Percentiles rank a stretch among this genome's conserved stretches.
phyloP scores from a whole-genome alignment of 2,113 vertebrate genomes.

The Bostrychus sinensis region DNA sequence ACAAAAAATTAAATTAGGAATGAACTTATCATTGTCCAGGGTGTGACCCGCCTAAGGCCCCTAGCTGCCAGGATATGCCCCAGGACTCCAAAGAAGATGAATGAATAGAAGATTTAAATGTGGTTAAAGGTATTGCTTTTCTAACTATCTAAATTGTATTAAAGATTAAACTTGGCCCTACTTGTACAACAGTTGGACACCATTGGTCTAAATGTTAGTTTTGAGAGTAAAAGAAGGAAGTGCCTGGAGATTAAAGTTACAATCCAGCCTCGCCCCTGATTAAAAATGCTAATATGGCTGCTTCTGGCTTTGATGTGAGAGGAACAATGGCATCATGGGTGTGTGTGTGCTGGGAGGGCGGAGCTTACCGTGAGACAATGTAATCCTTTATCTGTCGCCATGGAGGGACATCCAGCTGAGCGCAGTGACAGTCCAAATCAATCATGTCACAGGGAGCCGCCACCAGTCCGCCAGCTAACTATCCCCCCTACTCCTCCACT shows the following conservation, averaged over 20 bases:
- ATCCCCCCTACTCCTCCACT: constrained; percentile 52
- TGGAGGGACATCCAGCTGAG: constrained; percentile 72
- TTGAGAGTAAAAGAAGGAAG: constrained; percentile 47
- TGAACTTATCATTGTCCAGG: too few species aligned
- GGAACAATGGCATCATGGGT: constrained; percentile 80
- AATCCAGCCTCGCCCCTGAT: constrained; percentile 83
- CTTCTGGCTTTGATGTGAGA: constrained; percentile 90
- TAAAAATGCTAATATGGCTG: constrained; percentile 91
- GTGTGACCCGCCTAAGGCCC: too few species aligned
- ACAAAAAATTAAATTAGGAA: too few species aligned
- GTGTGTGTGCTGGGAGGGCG: constrained; percentile 40
- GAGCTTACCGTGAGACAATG: constrained; percentile 57
- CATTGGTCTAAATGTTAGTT: constrained; percentile 30
- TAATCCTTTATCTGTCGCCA: constrained; percentile 73
- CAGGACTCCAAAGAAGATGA: too few species aligned
- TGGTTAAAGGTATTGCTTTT: too few species aligned
- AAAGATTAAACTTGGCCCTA: not conserved
- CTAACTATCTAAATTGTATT: too few species aligned
- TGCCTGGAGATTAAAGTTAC: constrained; percentile 74
- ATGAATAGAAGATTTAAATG: too few species aligned
- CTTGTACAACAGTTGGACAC: not conserved
- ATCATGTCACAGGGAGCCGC: constrained; percentile 72
- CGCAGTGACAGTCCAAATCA: constrained; percentile 74
- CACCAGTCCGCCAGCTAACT: constrained; percentile 62
- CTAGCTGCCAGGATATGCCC: too few species aligned